Evolutionary conservation across 2,888 invertebrate genomes (phyloP).

Genomic region (Leucoma salicis): DNA sequence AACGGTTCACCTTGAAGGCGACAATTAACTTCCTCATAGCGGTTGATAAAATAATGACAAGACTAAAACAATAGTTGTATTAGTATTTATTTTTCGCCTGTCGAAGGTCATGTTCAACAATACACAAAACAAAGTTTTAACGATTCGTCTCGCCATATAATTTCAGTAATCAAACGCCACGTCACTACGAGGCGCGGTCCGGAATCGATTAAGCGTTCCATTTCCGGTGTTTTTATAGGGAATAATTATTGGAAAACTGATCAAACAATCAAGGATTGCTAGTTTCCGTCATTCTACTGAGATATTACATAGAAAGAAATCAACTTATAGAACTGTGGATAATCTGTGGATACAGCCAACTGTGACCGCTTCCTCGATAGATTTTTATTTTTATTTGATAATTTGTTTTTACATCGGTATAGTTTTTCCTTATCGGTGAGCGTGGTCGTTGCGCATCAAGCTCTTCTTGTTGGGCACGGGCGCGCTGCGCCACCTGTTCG

Average conservation of each 20-base stretch:
- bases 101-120: slow-evolving; percentile 72
- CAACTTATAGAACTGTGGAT: slow-evolving; percentile 68
- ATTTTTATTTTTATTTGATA: slow-evolving; percentile 73
- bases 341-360: slow-evolving; percentile 73
- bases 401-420: slow-evolving; percentile 74
- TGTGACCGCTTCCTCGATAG: slow-evolving; percentile 78
- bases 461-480: slow-evolving; percentile 53
- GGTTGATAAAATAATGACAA: slow-evolving; percentile 69
- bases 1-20: slow-evolving; percentile 68
- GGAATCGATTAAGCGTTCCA: slow-evolving; percentile 78
- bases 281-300: slow-evolving; percentile 63
- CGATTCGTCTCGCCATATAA: slow-evolving; percentile 78
- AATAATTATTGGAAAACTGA: slow-evolving; percentile 76
- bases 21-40: slow-evolving; percentile 73
- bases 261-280: slow-evolving; percentile 70
- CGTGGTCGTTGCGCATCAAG: slow-evolving; percentile 24
- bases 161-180: slow-evolving; percentile 76
- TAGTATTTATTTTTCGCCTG: slow-evolving; percentile 75
- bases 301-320: slow-evolving; percentile 63
- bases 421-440: slow-evolving; percentile 54
- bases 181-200: slow-evolving; percentile 72
- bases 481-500: slow-evolving; percentile 51
- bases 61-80: slow-evolving; percentile 79
- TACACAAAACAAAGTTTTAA: slow-evolving; percentile 73
- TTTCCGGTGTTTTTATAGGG: slow-evolving; percentile 76